Base-by-base conservation (phyloP, 1,140 invertebrate species). In the Dolichoris vasculosae region DNA sequence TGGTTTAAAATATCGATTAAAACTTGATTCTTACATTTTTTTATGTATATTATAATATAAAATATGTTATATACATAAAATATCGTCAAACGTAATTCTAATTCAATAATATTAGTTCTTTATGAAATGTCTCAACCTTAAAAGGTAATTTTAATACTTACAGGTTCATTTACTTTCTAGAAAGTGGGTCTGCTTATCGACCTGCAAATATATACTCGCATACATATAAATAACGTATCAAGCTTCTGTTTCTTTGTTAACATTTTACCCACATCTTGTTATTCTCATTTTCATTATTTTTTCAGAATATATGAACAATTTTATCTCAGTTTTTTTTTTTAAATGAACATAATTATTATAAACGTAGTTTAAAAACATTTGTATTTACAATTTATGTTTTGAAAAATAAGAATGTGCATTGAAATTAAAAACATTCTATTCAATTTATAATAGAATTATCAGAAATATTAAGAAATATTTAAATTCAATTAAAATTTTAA, bases 181-280 rank as follows among this genome's bases (percentile, higher is more conserved):
- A 63, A 78, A 83, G 71, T 82, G 79, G 75, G 75, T 69, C 51
- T 80, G 80, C 83, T 81, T 85, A 89, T 87, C 86, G 88, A 88
- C 78, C 83, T 59, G 82, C 78, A 55, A 78, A 55, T 78, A 13
- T 78, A 78, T 40, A 87, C 83, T 87, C 59, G 75, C 71, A 32
- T 40, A 69, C 69, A 84, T 87, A 88, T 88, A 89, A 88, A 89
- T 88, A 89, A 89, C 83, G 71, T 85, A 88, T 89, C 87, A 88
- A 89, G 83, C 86, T 85, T 86, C 84, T 26, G 32, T 8, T 13
- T 55, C 17, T 35, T 32, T 63, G 20, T 63, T 78, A 78, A 78
- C 30, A 2, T 78, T 38, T 78, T 63, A 51, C 32, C 76, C 32
- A 40, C 30, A 63, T 38, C 76, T 78, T 63, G 15, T 78, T 77